phyloP scores from a whole-genome alignment of 2,113 vertebrate genomes.

The Myrmecophaga tridactyla region DNA sequence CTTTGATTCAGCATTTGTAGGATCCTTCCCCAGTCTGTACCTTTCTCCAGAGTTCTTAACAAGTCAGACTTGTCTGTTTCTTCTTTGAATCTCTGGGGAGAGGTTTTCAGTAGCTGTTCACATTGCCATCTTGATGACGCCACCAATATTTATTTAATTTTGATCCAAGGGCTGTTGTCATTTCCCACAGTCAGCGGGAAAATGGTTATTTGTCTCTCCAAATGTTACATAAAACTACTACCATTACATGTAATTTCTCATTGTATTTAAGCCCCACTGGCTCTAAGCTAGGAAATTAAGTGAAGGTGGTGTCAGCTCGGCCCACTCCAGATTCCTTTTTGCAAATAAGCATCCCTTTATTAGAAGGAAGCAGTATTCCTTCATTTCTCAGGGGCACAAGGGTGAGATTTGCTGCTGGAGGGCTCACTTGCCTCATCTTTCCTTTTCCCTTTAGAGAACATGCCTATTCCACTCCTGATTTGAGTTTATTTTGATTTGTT shows the following conservation, averaged over 20 bases:
- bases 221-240: not conserved
- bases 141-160: slow-evolving; percentile 64
- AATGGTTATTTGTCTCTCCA: not conserved
- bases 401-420: not conserved
- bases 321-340: not conserved
- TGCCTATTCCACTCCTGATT: not conserved
- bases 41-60: too few species aligned
- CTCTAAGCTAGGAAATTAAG: not conserved
- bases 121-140: too few species aligned
- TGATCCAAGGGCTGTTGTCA: not conserved
- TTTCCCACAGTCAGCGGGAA: not conserved
- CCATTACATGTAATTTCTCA: not conserved
- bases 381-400: slow-evolving; percentile 14
- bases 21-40: too few species aligned
- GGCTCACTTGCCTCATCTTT: not conserved
- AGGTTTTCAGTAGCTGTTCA: too few species aligned
- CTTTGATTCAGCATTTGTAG: too few species aligned
- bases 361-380: not conserved
- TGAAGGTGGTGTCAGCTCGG: not conserved
- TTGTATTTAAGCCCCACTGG: not conserved
- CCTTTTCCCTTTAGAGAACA: not conserved
- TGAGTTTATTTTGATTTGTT: not conserved
- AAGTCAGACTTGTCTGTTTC: too few species aligned
- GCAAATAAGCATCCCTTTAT: not conserved
- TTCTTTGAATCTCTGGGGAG: too few species aligned